Evolutionary conservation across 1,140 invertebrate species (phyloP).

Genomic region (Araneus ventricosus): DNA sequence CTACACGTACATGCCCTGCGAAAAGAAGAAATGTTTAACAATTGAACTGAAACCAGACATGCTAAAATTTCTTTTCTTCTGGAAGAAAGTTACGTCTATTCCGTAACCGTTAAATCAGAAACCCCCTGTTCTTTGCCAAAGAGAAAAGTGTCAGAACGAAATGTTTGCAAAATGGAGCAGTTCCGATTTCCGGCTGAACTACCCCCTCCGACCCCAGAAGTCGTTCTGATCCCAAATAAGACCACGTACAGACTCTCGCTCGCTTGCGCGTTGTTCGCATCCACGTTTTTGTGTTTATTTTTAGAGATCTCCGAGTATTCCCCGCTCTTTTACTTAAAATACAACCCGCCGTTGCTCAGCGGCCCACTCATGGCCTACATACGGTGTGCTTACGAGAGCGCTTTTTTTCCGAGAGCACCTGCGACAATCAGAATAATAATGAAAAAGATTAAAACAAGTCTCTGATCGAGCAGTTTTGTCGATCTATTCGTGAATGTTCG

Average conservation of each 20-base stretch:
- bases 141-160: slow-evolving; percentile 29
- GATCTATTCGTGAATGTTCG: not conserved
- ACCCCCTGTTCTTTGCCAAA: not conserved
- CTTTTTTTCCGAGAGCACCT: slow-evolving; percentile 8
- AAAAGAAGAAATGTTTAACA: not conserved
- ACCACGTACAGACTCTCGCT: slow-evolving; percentile 56
- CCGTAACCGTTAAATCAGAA: slow-evolving; percentile 5
- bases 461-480: not conserved
- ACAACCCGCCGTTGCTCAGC: not conserved
- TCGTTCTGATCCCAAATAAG: slow-evolving; percentile 69
- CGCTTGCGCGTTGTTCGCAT: slow-evolving; percentile 9
- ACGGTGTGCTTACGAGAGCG: slow-evolving; percentile 23
- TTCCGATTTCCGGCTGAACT: slow-evolving; percentile 51
- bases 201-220: slow-evolving; percentile 16
- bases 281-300: slow-evolving; percentile 60
- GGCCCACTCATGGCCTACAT: slow-evolving; percentile 56
- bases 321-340: slow-evolving; percentile 50
- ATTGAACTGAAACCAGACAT: not conserved
- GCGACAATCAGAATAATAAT: not conserved
- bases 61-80: not conserved
- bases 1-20: no score
- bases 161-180: slow-evolving; percentile 24
- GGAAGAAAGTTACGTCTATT: not conserved
- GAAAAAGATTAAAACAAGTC: not conserved
- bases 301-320: slow-evolving; percentile 20